Conservation (phyloP, 2,113 vertebrate genomes). For the Cariama cristata region DNA sequence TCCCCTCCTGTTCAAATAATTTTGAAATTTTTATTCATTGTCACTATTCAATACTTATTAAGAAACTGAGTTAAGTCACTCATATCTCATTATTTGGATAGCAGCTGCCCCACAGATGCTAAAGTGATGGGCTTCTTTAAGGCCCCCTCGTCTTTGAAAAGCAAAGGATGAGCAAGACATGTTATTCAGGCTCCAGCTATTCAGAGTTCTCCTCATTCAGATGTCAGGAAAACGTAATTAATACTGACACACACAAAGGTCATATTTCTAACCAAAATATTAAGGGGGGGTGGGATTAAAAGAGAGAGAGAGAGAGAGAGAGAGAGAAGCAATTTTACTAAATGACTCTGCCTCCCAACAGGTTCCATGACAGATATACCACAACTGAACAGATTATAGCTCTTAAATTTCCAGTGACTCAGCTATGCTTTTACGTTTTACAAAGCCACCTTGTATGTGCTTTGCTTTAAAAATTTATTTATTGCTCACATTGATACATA, state of each 20-base stretch:
- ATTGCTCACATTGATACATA: neutral
- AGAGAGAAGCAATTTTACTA: neutral
- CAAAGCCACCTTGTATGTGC: neutral
- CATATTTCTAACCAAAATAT: conserved; percentile 22
- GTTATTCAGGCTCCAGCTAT: neutral
- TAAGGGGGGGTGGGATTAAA: neutral
- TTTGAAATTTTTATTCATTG: neutral
- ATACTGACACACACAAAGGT: conserved; percentile 26
- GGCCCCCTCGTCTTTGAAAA: neutral
- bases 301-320: neutral
- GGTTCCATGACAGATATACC: neutral
- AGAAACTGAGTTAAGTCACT: neutral
- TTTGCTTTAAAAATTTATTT: neutral
- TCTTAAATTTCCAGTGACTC: conserved; percentile 6
- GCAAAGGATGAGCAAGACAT: neutral
- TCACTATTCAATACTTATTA: neutral
- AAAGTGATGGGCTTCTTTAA: neutral
- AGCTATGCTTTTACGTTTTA: neutral
- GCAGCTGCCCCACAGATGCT: neutral
- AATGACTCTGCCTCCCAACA: neutral
- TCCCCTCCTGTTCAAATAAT: neutral
- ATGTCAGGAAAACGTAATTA: conserved; percentile 42
- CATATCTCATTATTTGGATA: neutral
- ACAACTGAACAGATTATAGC: conserved; percentile 2
- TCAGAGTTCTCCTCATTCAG: neutral